Evolutionary conservation across 2,888 invertebrate species (phyloP), one percentile per base, ranked within the genome.

Genomic region (Leptogaster cylindrica): DNA sequence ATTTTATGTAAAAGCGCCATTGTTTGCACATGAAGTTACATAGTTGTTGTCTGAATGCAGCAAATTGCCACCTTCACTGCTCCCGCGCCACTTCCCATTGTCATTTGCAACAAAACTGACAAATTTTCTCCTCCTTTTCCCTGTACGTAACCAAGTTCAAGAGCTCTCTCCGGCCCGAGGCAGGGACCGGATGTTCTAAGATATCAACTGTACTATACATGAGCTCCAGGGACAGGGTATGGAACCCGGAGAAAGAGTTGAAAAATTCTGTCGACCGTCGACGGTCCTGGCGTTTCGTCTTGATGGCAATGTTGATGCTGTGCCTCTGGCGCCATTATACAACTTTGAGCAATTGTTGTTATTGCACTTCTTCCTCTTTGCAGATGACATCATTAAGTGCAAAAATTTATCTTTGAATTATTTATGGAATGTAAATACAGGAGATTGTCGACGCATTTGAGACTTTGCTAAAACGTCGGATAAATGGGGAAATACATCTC

Each of bases 351-450:
- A 33, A 64, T 64, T 64, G 64, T 64, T 64, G 48, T 48, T 48
- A 51, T 23, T 48, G 48, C 65, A 46, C 18, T 28, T 31, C 33
- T 18, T 48, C 55, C 55, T 55, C 44, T 55, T 50, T 55, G 39
- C 55, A 65, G 68, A 68, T 68, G 68, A 68, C 68, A 68, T 68
- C 68, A 55, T 68, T 68, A 68, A 68, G 68, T 65, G 68, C 52
- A 68, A 68, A 68, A 67, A 68, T 46, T 68, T 65, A 65, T 65
- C 46, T 65, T 28, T 68, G 68, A 65, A 68, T 68, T 68, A 68
- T 68, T 68, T 68, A 68, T 68, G 68, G 58, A 68, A 65, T 68
- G 68, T 52, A 65, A 68, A 68, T 65, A 64, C 28, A 36, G 12
- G 46, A 23, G 10, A 20, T 20, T 44, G 39, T 36, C 20, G 39